phyloP scores from a whole-genome alignment of 2,113 vertebrate genomes.

The Sitta europaea region DNA sequence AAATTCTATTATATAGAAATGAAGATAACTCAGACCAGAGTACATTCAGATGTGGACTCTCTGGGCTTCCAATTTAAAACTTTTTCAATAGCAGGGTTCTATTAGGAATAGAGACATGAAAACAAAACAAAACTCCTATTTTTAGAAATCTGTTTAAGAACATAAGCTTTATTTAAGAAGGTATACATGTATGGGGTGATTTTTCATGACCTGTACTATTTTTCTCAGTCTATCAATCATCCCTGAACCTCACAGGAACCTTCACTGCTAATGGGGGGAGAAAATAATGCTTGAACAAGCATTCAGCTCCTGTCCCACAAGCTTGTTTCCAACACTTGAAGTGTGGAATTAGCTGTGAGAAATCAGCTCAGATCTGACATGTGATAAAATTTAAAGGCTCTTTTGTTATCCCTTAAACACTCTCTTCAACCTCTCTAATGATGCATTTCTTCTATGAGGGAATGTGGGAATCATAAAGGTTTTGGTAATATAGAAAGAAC shows the following conservation, averaged over 20 bases:
- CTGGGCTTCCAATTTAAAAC: not conserved
- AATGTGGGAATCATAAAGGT: not conserved
- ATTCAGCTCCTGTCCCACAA: not conserved
- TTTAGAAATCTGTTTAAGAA: not conserved
- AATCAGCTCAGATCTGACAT: not conserved
- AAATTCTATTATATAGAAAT: constrained; percentile 6
- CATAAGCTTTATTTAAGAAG: not conserved
- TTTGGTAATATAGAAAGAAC: not conserved
- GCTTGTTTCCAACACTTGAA: not conserved
- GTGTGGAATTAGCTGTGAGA: not conserved
- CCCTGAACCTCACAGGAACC: not conserved
- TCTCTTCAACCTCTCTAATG: not conserved
- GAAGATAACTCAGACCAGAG: not conserved
- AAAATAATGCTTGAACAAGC: not conserved
- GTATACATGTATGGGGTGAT: not conserved
- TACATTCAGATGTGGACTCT: not conserved
- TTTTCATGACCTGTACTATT: not conserved
- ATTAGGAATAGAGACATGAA: not conserved
- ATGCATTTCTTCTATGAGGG: not conserved
- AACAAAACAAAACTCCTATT: not conserved
- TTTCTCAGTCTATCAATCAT: not conserved
- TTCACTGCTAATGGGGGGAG: not conserved
- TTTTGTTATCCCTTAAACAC: not conserved
- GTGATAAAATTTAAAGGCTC: not conserved
- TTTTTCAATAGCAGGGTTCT: not conserved